Conservation (phyloP, 2,113 vertebrate species). For the Echinops telfairi region DNA sequence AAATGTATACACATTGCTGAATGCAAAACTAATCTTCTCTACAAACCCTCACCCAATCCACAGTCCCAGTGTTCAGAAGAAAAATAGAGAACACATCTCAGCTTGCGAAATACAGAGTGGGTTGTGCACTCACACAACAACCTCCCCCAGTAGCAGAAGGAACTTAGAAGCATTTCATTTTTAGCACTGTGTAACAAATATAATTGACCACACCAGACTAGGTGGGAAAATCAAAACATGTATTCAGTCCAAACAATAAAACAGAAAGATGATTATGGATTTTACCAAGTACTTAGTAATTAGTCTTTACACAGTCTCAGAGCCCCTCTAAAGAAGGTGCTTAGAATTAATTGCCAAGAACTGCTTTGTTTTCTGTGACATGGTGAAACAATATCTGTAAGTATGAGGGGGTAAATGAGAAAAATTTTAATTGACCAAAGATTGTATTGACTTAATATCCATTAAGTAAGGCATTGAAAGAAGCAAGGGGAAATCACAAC, state of each 20-base stretch:
- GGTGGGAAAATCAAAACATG: neutral
- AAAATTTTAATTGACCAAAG: conserved; percentile 30
- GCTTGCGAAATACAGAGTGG: neutral
- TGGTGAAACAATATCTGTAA: conserved; percentile 20
- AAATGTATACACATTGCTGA: too few species aligned
- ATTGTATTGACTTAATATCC: conserved; percentile 25
- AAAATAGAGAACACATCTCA: neutral
- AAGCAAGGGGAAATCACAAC: neutral
- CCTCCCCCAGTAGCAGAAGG: neutral
- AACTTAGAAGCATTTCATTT: conserved; percentile 40
- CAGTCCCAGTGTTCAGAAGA: too few species aligned
- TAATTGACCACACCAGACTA: neutral
- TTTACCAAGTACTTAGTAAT: conserved; percentile 30
- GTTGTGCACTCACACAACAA: neutral
- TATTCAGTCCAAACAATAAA: neutral
- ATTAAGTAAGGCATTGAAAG: conserved; percentile 28
- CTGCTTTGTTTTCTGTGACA: conserved; percentile 32
- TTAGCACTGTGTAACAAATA: conserved; percentile 9
- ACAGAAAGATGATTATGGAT: neutral
- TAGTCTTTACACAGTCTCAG: neutral
- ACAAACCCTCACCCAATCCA: too few species aligned
- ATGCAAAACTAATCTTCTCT: too few species aligned
- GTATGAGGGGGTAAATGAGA: neutral
- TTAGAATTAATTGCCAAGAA: conserved; percentile 21
- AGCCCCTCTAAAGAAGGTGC: neutral